These are phyloP conservation scores for Diarsia brunnea DNA, from an alignment of 2,888 invertebrate genomes.

Conservation along the genomic window DNA sequence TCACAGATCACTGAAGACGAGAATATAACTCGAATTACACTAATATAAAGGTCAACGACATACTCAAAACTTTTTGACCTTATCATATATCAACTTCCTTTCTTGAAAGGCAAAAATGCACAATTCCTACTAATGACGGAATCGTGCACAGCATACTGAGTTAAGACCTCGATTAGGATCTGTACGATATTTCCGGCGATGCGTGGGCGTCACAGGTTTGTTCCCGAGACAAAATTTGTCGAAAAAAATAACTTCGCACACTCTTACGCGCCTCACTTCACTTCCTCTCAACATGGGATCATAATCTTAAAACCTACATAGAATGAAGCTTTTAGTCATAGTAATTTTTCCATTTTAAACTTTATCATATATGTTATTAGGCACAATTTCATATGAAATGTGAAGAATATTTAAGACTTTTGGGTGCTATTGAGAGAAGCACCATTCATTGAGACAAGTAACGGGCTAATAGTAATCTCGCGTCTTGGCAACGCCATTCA, in stretches of 20 bases:
- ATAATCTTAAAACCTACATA: slow-evolving; percentile 77
- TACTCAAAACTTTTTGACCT: slow-evolving; percentile 72
- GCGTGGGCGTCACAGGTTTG: slow-evolving; percentile 83
- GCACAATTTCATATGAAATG: slow-evolving; percentile 71
- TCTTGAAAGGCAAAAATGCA: slow-evolving; percentile 83
- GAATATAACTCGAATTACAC: slow-evolving; percentile 47
- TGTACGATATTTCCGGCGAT: slow-evolving; percentile 85
- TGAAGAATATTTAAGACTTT: slow-evolving; percentile 76
- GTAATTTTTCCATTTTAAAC: slow-evolving; percentile 63
- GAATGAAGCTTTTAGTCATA: slow-evolving; percentile 67
- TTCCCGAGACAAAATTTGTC: slow-evolving; percentile 77
- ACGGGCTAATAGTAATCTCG: slow-evolving; percentile 89
- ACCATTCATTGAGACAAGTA: slow-evolving; percentile 89
- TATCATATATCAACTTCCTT: slow-evolving; percentile 82
- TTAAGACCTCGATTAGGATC: slow-evolving; percentile 83
- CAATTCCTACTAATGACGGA: slow-evolving; percentile 87
- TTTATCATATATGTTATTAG: slow-evolving; percentile 68
- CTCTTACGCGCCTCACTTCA: slow-evolving; percentile 81
- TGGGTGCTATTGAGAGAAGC: slow-evolving; percentile 80
- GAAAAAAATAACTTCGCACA: slow-evolving; percentile 80
- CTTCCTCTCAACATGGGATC: slow-evolving; percentile 76
- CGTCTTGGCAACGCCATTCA: slow-evolving; percentile 87
- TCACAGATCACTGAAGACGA: slow-evolving; percentile 51
- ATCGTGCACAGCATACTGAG: slow-evolving; percentile 84
- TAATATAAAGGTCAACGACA: slow-evolving; percentile 72